Conservation (phyloP, 2,797 vertebrate genomes). For the Notolepis coatsorum region DNA sequence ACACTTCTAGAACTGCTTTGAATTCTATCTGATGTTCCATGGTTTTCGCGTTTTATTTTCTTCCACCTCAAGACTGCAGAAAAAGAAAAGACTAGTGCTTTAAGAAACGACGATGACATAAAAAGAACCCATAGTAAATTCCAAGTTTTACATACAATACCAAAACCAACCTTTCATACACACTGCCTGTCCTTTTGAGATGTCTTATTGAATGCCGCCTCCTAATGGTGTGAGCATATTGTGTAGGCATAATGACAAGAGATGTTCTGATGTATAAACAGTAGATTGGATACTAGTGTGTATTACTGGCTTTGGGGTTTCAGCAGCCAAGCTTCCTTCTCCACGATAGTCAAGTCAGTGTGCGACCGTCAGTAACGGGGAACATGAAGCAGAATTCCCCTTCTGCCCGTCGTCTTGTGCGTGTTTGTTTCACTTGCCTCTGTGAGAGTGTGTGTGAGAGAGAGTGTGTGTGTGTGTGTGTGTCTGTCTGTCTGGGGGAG, state of each 20-base stretch:
- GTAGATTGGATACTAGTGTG: constrained; percentile 30
- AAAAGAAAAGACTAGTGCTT: constrained; percentile 73
- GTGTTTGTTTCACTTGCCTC: constrained; percentile 13
- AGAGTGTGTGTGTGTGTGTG: constrained; percentile 46
- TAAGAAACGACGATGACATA: constrained; percentile 23
- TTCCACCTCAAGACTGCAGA: constrained; percentile 51
- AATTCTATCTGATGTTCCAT: constrained; percentile 43
- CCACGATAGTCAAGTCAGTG: neutral
- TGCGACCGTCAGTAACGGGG: constrained; percentile 22
- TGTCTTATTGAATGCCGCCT: constrained; percentile 36
- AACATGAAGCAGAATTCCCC: constrained; percentile 34
- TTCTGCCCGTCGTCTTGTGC: constrained; percentile 41
- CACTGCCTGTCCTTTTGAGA: constrained; percentile 40
- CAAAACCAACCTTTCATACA: constrained; percentile 34
- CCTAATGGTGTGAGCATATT: constrained; percentile 45
- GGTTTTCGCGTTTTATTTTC: neutral
- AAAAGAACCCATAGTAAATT: constrained; percentile 25
- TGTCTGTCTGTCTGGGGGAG: constrained; percentile 50
- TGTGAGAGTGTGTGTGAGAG: constrained; percentile 57
- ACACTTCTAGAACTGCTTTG: constrained; percentile 50
- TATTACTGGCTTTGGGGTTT: constrained; percentile 20
- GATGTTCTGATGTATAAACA: constrained; percentile 53
- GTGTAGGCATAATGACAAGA: constrained; percentile 23
- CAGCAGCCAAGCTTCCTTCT: constrained; percentile 46
- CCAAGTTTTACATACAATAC: constrained; percentile 32